Conservation (phyloP, 2,113 vertebrate species). For the Paracanthobrama guichenoti region DNA sequence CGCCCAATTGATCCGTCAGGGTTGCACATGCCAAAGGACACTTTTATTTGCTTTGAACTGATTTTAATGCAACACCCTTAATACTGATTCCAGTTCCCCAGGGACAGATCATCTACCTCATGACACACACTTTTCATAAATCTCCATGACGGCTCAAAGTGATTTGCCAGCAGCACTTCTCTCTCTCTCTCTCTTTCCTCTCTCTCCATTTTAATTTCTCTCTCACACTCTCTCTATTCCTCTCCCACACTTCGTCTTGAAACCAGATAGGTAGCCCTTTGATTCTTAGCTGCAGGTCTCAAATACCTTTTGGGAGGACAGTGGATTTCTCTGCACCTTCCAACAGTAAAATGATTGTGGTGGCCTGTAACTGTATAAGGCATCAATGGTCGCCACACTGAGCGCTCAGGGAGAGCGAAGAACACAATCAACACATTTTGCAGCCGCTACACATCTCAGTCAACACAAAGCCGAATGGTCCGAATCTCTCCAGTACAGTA, state of each 20-base stretch:
- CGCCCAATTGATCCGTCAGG: constrained; percentile 49
- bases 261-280: constrained; percentile 75
- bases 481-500: constrained; percentile 6
- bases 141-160: constrained; percentile 45
- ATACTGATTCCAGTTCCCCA: constrained; percentile 43
- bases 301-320: constrained; percentile 69
- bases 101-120: constrained; percentile 46
- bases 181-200: constrained; percentile 39
- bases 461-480: not conserved
- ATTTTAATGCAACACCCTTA: constrained; percentile 52
- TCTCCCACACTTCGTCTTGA: constrained; percentile 62
- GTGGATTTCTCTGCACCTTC: constrained; percentile 67
- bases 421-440: constrained; percentile 33
- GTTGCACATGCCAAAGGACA: constrained; percentile 52
- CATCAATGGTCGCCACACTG: constrained; percentile 64
- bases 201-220: constrained; percentile 38
- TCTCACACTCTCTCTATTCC: constrained; percentile 50
- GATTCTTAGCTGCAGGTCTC: constrained; percentile 76
- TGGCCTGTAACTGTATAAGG: constrained; percentile 70
- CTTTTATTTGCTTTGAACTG: constrained; percentile 55
- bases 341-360: constrained; percentile 76
- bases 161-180: constrained; percentile 55
- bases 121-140: constrained; percentile 57
- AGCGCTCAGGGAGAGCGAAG: constrained; percentile 48
- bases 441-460: not conserved